Percentiles rank a stretch among this genome's conserved stretches.
These are phyloP conservation scores for Lepidurus packardi DNA, from an alignment of 1,140 invertebrate species.

Conservation along the genomic window DNA sequence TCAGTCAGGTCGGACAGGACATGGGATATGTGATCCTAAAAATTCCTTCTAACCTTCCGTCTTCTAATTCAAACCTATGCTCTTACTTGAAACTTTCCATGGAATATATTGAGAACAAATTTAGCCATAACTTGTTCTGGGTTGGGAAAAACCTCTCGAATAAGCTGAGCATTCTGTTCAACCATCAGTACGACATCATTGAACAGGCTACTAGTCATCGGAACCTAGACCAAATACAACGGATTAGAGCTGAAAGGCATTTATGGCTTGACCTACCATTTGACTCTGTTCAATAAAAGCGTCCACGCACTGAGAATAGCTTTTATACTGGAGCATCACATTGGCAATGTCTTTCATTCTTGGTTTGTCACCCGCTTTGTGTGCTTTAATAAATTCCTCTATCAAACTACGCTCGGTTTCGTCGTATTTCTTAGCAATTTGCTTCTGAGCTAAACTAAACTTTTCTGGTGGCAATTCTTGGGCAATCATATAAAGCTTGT, in stretches of 20 bases:
- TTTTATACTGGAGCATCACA: constrained; percentile 90
- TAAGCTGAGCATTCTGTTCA: constrained; percentile 77
- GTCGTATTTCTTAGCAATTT: constrained; percentile 90
- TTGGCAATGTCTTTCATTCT: constrained; percentile 90
- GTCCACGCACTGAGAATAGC: constrained; percentile 92
- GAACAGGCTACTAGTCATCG: constrained; percentile 82
- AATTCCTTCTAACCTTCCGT: constrained; percentile 37
- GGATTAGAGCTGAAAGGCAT: neutral
- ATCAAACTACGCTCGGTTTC: constrained; percentile 89
- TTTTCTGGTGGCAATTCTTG: constrained; percentile 84
- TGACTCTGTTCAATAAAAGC: constrained; percentile 96
- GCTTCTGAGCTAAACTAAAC: constrained; percentile 62
- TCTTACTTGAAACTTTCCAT: constrained; percentile 71
- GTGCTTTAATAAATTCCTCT: constrained; percentile 88
- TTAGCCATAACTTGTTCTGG: constrained; percentile 97
- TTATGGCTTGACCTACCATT: constrained; percentile 55
- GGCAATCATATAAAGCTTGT: constrained; percentile 90
- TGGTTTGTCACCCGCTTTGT: constrained; percentile 65
- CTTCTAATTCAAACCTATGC: constrained; percentile 33
- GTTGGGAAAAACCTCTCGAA: constrained; percentile 90
- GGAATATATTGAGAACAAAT: constrained; percentile 94
- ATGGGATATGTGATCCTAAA: constrained; percentile 70
- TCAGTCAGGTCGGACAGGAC: constrained; percentile 72
- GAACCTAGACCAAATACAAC: constrained; percentile 38
- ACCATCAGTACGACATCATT: constrained; percentile 84